Conservation (phyloP, 1,140 invertebrate genomes). For the Brachionus angularis region DNA sequence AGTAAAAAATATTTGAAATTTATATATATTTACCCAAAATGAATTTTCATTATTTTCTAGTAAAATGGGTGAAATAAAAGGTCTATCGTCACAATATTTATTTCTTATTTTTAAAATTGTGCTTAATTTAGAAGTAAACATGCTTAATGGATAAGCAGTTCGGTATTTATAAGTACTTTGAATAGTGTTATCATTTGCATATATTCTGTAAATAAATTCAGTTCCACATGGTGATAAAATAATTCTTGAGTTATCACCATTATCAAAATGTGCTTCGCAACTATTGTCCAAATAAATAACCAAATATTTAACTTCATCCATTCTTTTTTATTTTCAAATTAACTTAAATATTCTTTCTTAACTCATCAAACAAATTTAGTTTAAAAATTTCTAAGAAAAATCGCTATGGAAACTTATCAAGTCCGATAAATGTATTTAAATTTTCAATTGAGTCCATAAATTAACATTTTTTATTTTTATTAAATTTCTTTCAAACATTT, state of each 20-base stretch:
- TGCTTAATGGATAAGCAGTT: conserved; percentile 25
- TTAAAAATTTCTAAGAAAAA: not conserved
- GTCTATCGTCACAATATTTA: conserved; percentile 18
- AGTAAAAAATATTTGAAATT: not conserved
- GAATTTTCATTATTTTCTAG: not conserved
- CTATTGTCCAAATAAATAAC: conserved; percentile 41
- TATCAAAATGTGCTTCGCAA: conserved; percentile 20
- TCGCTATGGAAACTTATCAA: not conserved
- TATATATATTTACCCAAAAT: not conserved
- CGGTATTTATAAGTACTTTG: conserved; percentile 29
- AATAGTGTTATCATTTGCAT: not conserved
- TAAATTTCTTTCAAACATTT: too few species aligned
- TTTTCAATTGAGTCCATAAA: too few species aligned
- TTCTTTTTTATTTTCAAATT: too few species aligned
- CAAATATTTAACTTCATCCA: conserved; percentile 40
- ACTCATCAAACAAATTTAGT: not conserved
- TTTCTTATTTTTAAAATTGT: conserved; percentile 2
- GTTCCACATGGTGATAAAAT: conserved; percentile 28
- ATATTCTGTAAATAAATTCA: conserved; percentile 25
- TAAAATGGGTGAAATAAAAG: conserved; percentile 32
- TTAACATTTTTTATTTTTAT: too few species aligned
- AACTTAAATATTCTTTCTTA: too few species aligned
- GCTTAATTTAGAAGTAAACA: not conserved
- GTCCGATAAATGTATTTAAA: too few species aligned
- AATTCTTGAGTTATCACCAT: not conserved